Evolutionary conservation across 2,113 vertebrate genomes (phyloP).

Genomic region (Oreochromis tanganicae): DNA sequence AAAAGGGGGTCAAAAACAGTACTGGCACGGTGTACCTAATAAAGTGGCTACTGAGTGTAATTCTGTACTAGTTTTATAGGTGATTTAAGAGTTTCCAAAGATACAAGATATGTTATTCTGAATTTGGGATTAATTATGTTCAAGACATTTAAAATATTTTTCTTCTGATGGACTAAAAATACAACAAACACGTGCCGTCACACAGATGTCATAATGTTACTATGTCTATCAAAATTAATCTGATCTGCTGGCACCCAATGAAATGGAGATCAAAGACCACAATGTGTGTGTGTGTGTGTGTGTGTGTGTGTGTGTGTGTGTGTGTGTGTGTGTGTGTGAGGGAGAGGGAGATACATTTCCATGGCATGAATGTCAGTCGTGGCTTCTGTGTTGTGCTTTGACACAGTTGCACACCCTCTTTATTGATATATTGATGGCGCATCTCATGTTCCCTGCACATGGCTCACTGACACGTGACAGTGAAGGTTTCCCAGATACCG

Average conservation of each 20-base stretch:
- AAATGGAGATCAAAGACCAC: not conserved
- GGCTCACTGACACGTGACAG: conserved; percentile 11
- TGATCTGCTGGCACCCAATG: not conserved
- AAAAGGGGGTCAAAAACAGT: not conserved
- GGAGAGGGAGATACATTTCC: not conserved
- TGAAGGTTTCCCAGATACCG: not conserved
- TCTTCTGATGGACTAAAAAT: not conserved
- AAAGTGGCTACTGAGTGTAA: not conserved
- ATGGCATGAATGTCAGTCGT: not conserved
- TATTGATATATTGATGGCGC: conserved; percentile 38
- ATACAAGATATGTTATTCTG: not conserved
- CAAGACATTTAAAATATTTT: not conserved
- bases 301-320: not conserved
- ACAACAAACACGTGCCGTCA: not conserved
- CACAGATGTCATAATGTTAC: not conserved
- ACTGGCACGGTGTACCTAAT: not conserved
- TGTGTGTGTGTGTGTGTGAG: too few relatives aligned
- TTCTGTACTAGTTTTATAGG: not conserved
- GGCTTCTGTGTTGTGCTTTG: not conserved
- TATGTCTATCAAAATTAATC: not conserved
- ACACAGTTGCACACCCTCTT: not conserved
- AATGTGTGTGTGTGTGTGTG: not conserved
- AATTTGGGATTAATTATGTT: not conserved
- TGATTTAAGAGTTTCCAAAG: not conserved
- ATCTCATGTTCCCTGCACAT: not conserved